Evolutionary conservation across 2,888 invertebrate genomes (phyloP).

Genomic region (Sipha maydis): DNA sequence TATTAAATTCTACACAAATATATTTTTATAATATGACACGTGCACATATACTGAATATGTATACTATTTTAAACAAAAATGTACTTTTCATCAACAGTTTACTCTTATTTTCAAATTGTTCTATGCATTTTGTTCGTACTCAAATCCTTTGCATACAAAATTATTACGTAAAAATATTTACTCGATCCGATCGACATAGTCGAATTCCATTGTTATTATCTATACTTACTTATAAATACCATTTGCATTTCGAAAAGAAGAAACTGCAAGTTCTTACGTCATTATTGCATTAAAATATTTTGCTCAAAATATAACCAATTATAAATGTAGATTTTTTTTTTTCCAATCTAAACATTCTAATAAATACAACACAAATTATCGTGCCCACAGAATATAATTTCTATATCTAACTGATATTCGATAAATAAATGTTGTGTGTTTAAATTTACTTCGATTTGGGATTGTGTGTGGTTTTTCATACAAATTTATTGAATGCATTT

Average conservation of each 20-base stretch:
- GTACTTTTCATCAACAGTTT: neutral
- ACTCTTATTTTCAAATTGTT: neutral
- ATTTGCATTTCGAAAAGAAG: neutral
- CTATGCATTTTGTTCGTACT: neutral
- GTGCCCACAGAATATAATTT: no score
- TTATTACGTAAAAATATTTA: neutral
- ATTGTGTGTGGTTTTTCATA: no score
- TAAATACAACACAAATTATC: no score
- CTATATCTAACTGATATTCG: no score
- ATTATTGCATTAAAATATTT: neutral
- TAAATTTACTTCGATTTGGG: no score
- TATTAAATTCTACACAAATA: neutral
- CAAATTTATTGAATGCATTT: no score
- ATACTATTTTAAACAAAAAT: neutral
- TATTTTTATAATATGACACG: neutral
- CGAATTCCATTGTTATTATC: neutral
- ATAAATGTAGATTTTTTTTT: no score
- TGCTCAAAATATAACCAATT: neutral
- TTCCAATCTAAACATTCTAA: no score
- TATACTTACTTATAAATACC: neutral
- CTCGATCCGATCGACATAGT: neutral
- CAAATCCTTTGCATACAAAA: neutral
- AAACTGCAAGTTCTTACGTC: neutral
- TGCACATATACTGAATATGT: no score
- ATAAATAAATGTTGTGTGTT: no score